phyloP scores from a whole-genome alignment of 2,113 vertebrate species.

The Pavo muticus region DNA sequence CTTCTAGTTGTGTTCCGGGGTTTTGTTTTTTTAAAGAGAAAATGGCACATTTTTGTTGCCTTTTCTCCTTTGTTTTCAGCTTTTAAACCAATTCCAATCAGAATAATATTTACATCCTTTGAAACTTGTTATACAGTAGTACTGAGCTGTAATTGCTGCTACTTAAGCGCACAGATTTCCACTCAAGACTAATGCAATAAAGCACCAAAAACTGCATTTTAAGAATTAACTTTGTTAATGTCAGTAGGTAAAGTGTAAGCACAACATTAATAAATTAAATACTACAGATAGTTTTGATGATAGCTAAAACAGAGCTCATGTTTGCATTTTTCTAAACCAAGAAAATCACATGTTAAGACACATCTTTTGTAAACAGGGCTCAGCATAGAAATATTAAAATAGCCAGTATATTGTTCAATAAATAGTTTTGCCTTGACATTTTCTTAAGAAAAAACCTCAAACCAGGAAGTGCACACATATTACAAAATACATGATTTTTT shows the following conservation, averaged over 20 bases:
- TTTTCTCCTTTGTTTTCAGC: not conserved
- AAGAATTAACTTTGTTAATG: not conserved
- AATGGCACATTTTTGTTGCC: not conserved
- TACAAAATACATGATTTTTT: not conserved
- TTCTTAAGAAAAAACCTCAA: not conserved
- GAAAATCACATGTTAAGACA: not conserved
- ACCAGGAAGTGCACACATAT: not conserved
- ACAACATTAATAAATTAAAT: constrained; percentile 11
- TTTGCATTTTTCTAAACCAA: constrained; percentile 42
- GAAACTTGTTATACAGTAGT: not conserved
- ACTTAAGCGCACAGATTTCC: not conserved
- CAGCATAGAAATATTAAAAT: not conserved
- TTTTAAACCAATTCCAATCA: not conserved
- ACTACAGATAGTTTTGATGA: not conserved
- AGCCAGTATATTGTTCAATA: not conserved
- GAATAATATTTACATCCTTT: not conserved
- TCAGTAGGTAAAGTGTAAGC: not conserved
- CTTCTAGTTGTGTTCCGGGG: not conserved
- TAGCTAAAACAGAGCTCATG: constrained; percentile 13
- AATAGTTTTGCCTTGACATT: not conserved
- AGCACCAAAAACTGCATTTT: not conserved
- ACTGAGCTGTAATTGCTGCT: not conserved
- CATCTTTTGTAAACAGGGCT: not conserved
- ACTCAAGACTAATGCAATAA: not conserved
- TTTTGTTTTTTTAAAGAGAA: not conserved